phyloP scores from a whole-genome alignment of 2,888 invertebrate genomes.

The Orchesella flavescens region DNA sequence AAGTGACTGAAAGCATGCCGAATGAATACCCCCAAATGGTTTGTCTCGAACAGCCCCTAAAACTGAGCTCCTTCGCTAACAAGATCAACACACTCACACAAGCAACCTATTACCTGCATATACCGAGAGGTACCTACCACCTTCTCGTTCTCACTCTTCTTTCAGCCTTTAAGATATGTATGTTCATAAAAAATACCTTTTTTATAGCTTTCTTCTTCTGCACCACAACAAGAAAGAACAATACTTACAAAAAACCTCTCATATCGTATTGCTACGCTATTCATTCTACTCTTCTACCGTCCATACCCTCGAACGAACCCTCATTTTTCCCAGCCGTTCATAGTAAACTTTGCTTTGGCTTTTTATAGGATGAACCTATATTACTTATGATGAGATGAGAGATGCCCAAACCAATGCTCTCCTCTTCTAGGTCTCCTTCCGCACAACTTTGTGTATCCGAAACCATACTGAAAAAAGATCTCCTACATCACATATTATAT shows the following conservation, averaged over 20 bases:
- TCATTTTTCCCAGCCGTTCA: neutral
- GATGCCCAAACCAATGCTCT: neutral
- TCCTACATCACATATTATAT: too few relatives aligned
- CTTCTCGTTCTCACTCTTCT: too few relatives aligned
- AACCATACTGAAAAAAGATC: too few relatives aligned
- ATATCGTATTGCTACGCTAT: too few relatives aligned
- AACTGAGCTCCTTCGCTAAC: neutral
- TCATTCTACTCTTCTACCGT: neutral
- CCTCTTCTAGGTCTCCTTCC: neutral
- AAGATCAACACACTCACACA: neutral
- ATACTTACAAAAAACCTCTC: neutral
- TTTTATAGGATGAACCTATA: neutral
- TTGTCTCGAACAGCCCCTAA: conserved; percentile 7
- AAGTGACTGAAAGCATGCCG: too few relatives aligned
- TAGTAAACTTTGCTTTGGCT: neutral
- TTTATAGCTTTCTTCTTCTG: neutral
- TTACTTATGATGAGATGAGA: neutral
- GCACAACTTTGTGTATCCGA: neutral
- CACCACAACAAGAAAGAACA: neutral
- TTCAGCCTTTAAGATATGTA: too few relatives aligned
- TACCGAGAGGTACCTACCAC: too few relatives aligned
- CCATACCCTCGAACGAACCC: neutral
- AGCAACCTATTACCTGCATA: neutral
- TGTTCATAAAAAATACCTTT: too few relatives aligned
- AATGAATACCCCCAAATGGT: neutral